Conservation (phyloP, 2,888 invertebrate species). For the Empis stercorea region DNA sequence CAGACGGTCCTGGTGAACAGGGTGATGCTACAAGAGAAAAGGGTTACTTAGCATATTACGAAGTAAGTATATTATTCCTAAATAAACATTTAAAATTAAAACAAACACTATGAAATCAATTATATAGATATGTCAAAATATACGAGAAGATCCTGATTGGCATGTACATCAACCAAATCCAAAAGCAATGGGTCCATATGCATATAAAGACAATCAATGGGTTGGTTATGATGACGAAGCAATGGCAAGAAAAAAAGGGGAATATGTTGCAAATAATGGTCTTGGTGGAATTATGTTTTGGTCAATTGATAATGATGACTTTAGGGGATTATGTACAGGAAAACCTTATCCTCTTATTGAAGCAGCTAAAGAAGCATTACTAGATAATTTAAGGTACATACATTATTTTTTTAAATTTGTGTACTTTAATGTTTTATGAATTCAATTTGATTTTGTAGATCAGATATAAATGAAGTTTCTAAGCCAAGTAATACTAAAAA, state of each 20-base stretch:
- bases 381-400: constrained; percentile 52
- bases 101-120: background rate
- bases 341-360: constrained; percentile 84
- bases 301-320: constrained; percentile 89
- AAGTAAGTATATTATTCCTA: constrained; percentile 47
- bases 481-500: constrained; percentile 26
- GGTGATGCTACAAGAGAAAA: constrained; percentile 86
- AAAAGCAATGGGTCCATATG: constrained; percentile 80
- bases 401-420: background rate
- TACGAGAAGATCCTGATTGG: constrained; percentile 63
- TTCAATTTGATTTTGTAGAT: constrained; percentile 14
- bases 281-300: constrained; percentile 57
- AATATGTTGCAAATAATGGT: constrained; percentile 70
- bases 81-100: no score
- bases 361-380: constrained; percentile 72
- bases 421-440: background rate
- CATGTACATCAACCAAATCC: constrained; percentile 68
- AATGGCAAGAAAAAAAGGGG: constrained; percentile 69
- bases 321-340: constrained; percentile 76
- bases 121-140: constrained; percentile 67
- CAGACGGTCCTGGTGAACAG: constrained; percentile 82
- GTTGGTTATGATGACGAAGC: constrained; percentile 84
- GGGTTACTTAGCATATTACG: constrained; percentile 85
- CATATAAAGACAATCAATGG: constrained; percentile 80
- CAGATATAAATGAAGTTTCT: constrained; percentile 32